Conservation (phyloP, 2,113 vertebrate genomes). For the Camelus bactrianus region DNA sequence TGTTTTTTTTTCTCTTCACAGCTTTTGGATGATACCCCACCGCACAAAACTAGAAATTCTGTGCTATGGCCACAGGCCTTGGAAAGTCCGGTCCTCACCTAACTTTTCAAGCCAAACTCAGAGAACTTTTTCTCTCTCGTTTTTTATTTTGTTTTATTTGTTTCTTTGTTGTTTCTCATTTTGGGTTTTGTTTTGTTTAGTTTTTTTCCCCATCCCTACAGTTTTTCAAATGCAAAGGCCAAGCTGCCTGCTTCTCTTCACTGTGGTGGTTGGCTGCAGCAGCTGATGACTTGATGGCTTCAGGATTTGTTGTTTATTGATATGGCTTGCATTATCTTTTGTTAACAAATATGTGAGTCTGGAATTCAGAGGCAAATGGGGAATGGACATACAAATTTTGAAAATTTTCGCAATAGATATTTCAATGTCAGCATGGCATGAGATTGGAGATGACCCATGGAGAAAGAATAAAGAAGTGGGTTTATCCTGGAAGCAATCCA, state of each 20-base stretch:
- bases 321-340: too few relatives aligned
- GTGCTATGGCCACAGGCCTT: background rate
- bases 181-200: background rate
- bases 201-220: background rate
- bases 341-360: background rate
- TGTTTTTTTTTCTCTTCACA: too few relatives aligned
- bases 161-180: background rate
- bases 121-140: background rate
- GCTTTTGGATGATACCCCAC: background rate
- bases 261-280: too few relatives aligned
- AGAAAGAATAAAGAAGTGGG: background rate
- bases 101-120: background rate
- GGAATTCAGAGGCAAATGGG: background rate
- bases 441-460: background rate
- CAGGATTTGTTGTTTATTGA: too few relatives aligned
- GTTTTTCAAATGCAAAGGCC: background rate
- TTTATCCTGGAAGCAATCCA: background rate
- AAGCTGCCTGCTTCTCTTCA: too few relatives aligned
- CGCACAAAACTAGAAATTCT: too few relatives aligned
- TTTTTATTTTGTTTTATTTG: background rate
- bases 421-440: background rate
- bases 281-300: too few relatives aligned
- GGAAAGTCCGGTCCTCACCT: accelerated
- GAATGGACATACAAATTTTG: background rate
- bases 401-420: background rate